Evolutionary conservation across 2,797 vertebrate genomes (phyloP), one percentile per base, ranked within the genome.

Genomic region (Squalus acanthias): DNA sequence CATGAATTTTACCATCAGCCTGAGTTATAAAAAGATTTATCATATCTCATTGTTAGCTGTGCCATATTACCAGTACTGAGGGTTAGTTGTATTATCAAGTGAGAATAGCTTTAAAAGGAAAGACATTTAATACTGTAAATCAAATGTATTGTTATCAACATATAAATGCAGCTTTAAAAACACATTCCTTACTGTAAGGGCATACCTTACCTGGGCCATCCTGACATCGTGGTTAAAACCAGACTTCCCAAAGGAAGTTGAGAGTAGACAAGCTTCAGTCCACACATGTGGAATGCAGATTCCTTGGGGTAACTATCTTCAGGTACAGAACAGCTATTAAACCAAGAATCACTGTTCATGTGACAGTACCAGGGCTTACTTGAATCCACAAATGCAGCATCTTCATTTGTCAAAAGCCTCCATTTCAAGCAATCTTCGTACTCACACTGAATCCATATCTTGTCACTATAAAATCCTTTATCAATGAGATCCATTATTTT

Each of bases 231-330:
- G 96, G 96, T 96, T 96, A 96, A 96, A 97, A 97, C 96, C 96
- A 96, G 96, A 96, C 96, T 97, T 97, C 97, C 97, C 89, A 97
- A 87, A 97, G 97, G 96, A 97, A 97, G 76, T 24, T 97, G 97
- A 92, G 96, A 97, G 94, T 96, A 98, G 13, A 97, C 50, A 7
- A 72, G 96, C 60, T 97, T 97, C 85, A 95, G 97, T 96, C 96
- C 97, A 88, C 22, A 96, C 93, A 97, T 96, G 96, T 12, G 57
- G 96, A 97, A 82, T 63, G 97, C 96, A 96, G 96, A 96, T n/a
- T 97, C 96, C 96, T 97, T 96, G 95, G 96, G 97, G 96, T 97
- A 97, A 79, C 96, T 95, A 85, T 97, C 97, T 96, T 97, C 97
- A 96, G 97, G 97, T 97, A 97, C 69, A n/a, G 96, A 97, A 92